Evolutionary conservation across 2,113 vertebrate genomes (phyloP).

Genomic region (Oncorhynchus masou): DNA sequence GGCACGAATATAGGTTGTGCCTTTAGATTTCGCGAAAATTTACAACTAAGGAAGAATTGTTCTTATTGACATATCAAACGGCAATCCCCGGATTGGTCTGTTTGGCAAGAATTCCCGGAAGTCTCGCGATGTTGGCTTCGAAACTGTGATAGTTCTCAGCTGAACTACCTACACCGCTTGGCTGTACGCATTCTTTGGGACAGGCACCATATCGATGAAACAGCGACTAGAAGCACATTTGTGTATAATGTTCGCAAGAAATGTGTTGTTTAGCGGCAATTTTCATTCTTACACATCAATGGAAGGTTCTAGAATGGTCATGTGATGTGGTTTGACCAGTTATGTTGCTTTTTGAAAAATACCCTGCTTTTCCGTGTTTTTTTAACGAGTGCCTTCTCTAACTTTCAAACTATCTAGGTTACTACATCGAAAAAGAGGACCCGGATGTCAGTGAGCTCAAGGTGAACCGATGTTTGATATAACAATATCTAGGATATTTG

Average conservation of each 20-base stretch:
- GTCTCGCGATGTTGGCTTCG: not conserved
- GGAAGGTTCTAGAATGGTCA: slow-evolving; percentile 47
- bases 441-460: not conserved
- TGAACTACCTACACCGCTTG: not conserved
- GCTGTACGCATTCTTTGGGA: not conserved
- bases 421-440: not conserved
- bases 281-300: not conserved
- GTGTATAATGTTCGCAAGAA: not conserved
- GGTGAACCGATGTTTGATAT: not conserved
- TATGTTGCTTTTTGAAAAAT: slow-evolving; percentile 42
- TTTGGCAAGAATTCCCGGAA: not conserved
- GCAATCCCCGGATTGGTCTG: too few species aligned
- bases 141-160: not conserved
- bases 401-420: not conserved
- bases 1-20: too few species aligned
- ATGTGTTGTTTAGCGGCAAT: not conserved
- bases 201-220: not conserved
- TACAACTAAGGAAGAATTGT: too few species aligned
- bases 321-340: slow-evolving; percentile 43
- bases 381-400: slow-evolving; percentile 4
- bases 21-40: too few species aligned
- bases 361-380: slow-evolving; percentile 25
- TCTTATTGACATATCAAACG: too few species aligned
- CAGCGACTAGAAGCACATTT: not conserved
- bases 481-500: not conserved